Percentiles rank a stretch among this genome's conserved stretches.
Conservation (phyloP, 2,888 invertebrate genomes). For the Onthophagus sagittarius region DNA sequence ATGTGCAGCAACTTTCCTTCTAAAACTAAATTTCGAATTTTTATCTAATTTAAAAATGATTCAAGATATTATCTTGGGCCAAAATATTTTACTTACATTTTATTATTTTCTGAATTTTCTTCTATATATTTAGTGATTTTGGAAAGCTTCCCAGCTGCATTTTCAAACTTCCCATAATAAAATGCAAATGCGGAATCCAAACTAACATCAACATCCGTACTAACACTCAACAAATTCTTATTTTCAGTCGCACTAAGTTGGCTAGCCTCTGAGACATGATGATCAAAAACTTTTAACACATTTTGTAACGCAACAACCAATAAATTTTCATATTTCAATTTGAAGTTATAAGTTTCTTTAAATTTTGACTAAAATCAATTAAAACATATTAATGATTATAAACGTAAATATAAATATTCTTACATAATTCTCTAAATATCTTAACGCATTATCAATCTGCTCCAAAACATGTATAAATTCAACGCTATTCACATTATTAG, state of each 20-base stretch:
- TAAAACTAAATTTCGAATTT: too few species aligned
- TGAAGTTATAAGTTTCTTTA: slow-evolving; percentile 80
- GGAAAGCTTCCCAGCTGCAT: slow-evolving; percentile 81
- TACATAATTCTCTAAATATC: slow-evolving; percentile 79
- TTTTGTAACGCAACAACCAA: slow-evolving; percentile 74
- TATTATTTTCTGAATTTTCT: slow-evolving; percentile 64
- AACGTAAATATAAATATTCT: too few species aligned
- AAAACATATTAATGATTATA: too few species aligned
- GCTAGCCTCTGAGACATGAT: slow-evolving; percentile 73
- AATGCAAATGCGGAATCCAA: slow-evolving; percentile 70
- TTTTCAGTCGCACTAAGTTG: slow-evolving; percentile 56
- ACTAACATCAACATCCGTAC: slow-evolving; percentile 9
- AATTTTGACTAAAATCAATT: slow-evolving; percentile 60
- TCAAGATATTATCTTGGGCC: too few species aligned
- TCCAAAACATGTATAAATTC: slow-evolving; percentile 77
- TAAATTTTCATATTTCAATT: slow-evolving; percentile 81
- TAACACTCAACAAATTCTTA: slow-evolving; percentile 26
- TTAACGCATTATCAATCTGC: slow-evolving; percentile 81
- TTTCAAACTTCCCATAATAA: slow-evolving; percentile 94
- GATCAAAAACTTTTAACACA: slow-evolving; percentile 74
- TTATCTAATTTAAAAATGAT: too few species aligned
- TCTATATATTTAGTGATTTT: slow-evolving; percentile 81
- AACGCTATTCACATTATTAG: slow-evolving; percentile 56
- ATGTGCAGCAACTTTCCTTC: too few species aligned
- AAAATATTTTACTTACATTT: slow-evolving; percentile 67